Base-by-base conservation (phyloP, 2,113 vertebrate genomes). In the Ginglymostoma cirratum region DNA sequence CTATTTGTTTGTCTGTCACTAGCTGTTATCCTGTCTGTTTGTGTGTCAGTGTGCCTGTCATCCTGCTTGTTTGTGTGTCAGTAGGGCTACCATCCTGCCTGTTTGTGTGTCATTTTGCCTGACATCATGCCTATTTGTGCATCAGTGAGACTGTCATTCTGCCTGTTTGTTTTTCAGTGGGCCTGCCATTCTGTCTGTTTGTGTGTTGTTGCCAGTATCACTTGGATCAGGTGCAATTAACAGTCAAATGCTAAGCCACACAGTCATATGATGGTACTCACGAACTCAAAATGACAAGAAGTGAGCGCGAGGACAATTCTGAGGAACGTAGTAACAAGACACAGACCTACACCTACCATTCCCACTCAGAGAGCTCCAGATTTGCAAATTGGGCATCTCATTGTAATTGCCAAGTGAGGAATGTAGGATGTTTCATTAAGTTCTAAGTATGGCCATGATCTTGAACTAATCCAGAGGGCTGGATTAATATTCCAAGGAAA, bases 171-270 rank as follows among this genome's bases (percentile, higher is more conserved):
- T 85, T 38, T 12, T 86, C 83, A 86, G 42, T 45, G 42, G 42
- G 42, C 0, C 42, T 45, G 42, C 30, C 30, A 10, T 27, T 17
- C 96, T 52, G 96, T 96, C 42, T n/a, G 96, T 96, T 96, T 89
- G 23, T 94, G 87, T 94, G 14, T 89, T 48, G 52, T 87, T 30
- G 8, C 0, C 23, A 30, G 86, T 27, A 38, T 17, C 38, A 6
- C 15, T 83, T 83, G 42, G 48, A 30, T 15, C 24, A 12, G 24
- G 85, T 12, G 85, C 48, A 23, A 52, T 45, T 87, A 24, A 45
- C 45, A 0, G 27, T 87, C 45, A 27, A 42, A 17, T 38, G 78
- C 23, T 87, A 45, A 52, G 45, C 85, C 24, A 52, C 6, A 21
- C 45, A 10, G 24, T 45, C 8, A 45, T 12, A 10, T 45, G 2